A percentile compares a stretch with the other conserved stretches of the same genome.
Evolutionary conservation across 2,797 vertebrate species (phyloP).

Genomic region (Eidolon dupreanum): DNA sequence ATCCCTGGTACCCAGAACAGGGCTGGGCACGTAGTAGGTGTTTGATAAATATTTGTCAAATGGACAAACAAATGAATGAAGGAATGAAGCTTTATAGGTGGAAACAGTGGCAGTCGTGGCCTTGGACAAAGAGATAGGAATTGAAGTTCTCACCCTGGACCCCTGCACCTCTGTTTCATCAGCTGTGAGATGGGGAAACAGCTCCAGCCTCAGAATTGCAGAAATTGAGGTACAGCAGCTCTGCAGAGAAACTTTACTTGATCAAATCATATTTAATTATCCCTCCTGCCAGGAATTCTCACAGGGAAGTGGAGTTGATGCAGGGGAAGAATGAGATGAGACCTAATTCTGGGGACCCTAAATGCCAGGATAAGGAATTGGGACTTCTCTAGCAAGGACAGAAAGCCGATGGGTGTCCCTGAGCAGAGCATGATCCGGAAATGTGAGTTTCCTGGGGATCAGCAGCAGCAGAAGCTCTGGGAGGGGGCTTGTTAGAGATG

Average conservation of each 20-base stretch:
- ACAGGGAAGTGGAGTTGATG: background rate
- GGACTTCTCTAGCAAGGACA: background rate
- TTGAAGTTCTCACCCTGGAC: rapidly evolving
- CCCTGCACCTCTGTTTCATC: background rate
- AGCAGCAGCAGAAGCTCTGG: background rate
- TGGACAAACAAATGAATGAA: background rate
- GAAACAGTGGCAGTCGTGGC: background rate
- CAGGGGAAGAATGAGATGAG: rapidly evolving
- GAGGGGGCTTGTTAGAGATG: rapidly evolving
- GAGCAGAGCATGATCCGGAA: background rate
- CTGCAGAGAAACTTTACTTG: background rate
- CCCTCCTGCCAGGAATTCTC: background rate
- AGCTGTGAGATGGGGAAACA: background rate
- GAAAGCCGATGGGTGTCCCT: background rate
- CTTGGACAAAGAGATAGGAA: background rate
- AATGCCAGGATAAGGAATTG: background rate
- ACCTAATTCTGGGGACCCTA: background rate
- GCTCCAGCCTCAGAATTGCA: background rate
- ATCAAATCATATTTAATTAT: background rate
- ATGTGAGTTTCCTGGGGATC: background rate
- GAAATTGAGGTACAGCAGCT: background rate
- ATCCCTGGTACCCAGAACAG: background rate
- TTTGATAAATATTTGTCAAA: background rate
- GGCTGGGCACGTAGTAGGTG: rapidly evolving
- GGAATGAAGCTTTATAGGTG: background rate